Evolutionary conservation across 2,113 vertebrate genomes (phyloP).

Genomic region (Psittacus erithacus): DNA sequence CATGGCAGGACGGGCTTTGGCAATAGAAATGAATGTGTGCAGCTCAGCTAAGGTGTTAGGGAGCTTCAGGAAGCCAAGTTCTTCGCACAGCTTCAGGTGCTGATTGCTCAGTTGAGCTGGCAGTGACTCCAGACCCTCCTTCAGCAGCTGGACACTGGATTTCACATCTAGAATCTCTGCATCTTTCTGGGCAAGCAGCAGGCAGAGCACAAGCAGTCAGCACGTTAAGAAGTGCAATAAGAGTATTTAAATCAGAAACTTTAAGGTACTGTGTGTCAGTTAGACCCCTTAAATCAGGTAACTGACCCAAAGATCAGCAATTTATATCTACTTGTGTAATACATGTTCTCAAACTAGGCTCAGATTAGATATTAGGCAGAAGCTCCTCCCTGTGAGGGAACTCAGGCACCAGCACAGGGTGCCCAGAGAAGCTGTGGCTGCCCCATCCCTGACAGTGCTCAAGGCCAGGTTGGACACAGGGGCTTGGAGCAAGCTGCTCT

Average conservation of each 20-base stretch:
- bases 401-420: not conserved
- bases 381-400: not conserved
- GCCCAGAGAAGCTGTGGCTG: not conserved
- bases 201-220: not conserved
- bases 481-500: too few species aligned
- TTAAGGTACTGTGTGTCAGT: not conserved
- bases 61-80: conserved; percentile 48
- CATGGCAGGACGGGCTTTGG: not conserved
- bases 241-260: not conserved
- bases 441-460: not conserved
- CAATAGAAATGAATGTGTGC: not conserved
- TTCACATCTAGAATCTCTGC: conserved; percentile 72
- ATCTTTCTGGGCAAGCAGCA: conserved; percentile 69
- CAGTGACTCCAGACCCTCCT: conserved; percentile 65
- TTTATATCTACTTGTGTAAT: not conserved
- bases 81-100: conserved; percentile 64
- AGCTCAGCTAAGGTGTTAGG: conserved; percentile 60
- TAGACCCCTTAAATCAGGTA: not conserved
- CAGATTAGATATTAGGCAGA: not conserved
- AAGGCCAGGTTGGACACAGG: too few species aligned
- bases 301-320: not conserved
- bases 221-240: not conserved
- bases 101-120: conserved; percentile 69
- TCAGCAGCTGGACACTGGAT: conserved; percentile 62
- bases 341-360: not conserved